A percentile compares a stretch with the other conserved stretches of the same genome.
Conservation (phyloP, 2,113 vertebrate genomes). For the Hippocampus guttulatus region DNA sequence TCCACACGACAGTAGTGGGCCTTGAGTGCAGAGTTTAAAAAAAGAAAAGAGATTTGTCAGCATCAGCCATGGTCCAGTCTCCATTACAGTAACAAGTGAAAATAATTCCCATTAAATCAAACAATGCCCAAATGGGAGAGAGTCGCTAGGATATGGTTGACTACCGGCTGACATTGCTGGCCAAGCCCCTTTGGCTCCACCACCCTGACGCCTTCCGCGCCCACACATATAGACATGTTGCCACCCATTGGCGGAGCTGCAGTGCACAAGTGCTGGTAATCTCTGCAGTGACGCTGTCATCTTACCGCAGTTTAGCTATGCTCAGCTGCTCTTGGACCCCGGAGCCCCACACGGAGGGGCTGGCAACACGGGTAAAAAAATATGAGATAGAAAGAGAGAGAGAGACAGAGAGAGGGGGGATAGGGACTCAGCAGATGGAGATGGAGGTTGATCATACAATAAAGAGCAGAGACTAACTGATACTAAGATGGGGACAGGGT, state of each 20-base stretch:
- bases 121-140: constrained; percentile 32
- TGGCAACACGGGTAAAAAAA: constrained; percentile 19
- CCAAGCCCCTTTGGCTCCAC: constrained; percentile 20
- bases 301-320: constrained; percentile 69
- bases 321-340: constrained; percentile 59
- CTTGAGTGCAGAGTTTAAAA: constrained; percentile 26
- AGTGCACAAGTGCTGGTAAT: constrained; percentile 53
- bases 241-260: constrained; percentile 41
- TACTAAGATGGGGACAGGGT: constrained; percentile 11
- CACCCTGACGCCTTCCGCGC: constrained; percentile 19
- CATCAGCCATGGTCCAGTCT: constrained; percentile 36
- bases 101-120: constrained; percentile 36
- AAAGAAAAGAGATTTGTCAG: constrained; percentile 15
- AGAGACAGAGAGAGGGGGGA: neutral
- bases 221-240: constrained; percentile 14
- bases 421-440: constrained; percentile 17
- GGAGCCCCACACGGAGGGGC: constrained; percentile 51
- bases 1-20: constrained; percentile 15
- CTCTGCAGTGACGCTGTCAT: constrained; percentile 63
- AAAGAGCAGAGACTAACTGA: constrained; percentile 18
- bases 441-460: constrained; percentile 17
- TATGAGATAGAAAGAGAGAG: constrained; percentile 22
- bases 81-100: constrained; percentile 37
- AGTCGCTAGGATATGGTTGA: constrained; percentile 27
- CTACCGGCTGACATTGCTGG: constrained; percentile 30